Percentiles rank a stretch among this genome's conserved stretches.
These are phyloP conservation scores for Pristionchus exspectatus DNA, from an alignment of 2,888 invertebrate genomes.

Conservation along the genomic window DNA sequence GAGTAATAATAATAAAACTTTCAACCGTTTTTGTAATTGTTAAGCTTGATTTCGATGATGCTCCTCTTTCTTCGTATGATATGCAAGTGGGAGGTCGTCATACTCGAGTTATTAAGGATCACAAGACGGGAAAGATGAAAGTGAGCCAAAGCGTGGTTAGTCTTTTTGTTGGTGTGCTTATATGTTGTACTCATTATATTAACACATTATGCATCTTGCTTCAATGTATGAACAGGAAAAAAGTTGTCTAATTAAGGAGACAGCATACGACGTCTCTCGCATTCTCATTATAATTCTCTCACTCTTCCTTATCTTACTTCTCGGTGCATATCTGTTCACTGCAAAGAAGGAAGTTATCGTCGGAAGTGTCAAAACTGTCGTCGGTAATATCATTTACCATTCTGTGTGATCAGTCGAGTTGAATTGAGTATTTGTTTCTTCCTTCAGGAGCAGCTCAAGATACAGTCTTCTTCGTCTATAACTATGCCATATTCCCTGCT, in stretches of 20 bases:
- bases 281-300: constrained; percentile 61
- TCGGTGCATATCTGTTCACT: constrained; percentile 64
- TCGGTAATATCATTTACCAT: constrained; percentile 57
- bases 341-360: constrained; percentile 59
- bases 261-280: constrained; percentile 37
- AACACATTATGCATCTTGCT: no score
- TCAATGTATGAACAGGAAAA: not conserved
- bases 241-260: not conserved
- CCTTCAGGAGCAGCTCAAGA: constrained; percentile 61
- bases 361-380: constrained; percentile 57
- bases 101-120: constrained; percentile 60
- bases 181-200: no score
- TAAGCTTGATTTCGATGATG: constrained; percentile 37
- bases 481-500: constrained; percentile 70
- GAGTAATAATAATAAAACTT: not conserved
- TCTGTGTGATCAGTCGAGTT: not conserved
- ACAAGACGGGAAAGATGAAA: constrained; percentile 58
- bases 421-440: no score
- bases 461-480: constrained; percentile 68
- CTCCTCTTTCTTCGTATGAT: constrained; percentile 58
- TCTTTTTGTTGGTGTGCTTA: not conserved
- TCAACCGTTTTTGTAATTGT: not conserved
- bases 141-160: constrained; percentile 59
- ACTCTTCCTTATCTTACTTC: constrained; percentile 61
- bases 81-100: constrained; percentile 62